A percentile compares a stretch with the other conserved stretches of the same genome.
phyloP scores from a whole-genome alignment of 2,113 vertebrate genomes.

The Malurus alboscapulatus region DNA sequence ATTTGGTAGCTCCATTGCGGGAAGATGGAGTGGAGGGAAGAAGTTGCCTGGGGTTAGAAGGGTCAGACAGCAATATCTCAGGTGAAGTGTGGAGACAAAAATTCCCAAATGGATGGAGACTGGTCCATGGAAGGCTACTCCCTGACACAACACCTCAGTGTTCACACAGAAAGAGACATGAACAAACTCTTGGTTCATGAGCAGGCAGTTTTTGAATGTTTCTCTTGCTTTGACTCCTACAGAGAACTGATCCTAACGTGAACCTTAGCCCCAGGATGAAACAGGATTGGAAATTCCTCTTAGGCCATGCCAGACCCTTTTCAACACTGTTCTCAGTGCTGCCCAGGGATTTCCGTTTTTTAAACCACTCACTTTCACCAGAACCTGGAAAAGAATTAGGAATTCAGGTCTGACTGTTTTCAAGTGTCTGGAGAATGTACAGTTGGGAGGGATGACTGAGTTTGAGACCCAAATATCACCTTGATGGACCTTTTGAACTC shows the following conservation, averaged over 20 bases:
- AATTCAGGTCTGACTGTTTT: background rate
- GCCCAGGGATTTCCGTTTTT: background rate
- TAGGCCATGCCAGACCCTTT: background rate
- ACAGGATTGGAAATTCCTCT: background rate
- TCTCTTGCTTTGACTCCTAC: background rate
- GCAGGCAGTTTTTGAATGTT: background rate
- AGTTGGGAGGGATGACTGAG: background rate
- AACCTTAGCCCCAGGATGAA: background rate
- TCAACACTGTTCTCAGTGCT: background rate
- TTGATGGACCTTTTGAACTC: background rate
- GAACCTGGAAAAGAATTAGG: background rate
- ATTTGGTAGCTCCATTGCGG: background rate
- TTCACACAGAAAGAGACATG: background rate
- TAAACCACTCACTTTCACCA: background rate
- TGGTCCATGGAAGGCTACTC: background rate
- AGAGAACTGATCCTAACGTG: background rate
- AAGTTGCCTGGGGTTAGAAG: background rate
- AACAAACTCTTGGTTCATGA: background rate
- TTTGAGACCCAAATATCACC: background rate
- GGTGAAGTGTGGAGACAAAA: background rate
- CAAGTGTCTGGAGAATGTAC: background rate
- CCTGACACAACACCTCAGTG: background rate
- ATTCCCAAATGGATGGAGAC: background rate
- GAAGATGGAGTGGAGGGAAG: background rate
- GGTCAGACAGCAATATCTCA: background rate